phyloP scores from a whole-genome alignment of 2,888 invertebrate species.

The Melieria crassipennis region DNA sequence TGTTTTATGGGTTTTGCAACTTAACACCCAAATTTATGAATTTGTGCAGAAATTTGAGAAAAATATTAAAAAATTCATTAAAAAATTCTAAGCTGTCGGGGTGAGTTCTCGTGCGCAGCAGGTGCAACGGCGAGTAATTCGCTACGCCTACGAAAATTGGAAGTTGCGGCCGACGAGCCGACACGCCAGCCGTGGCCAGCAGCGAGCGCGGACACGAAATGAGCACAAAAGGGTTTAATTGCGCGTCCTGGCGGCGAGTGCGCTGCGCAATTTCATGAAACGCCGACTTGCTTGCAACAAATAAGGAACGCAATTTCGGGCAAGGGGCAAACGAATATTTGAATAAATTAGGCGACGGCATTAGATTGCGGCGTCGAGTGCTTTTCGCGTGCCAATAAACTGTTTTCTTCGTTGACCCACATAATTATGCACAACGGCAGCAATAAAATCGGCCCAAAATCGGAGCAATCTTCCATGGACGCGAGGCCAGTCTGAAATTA shows the following conservation, averaged over 20 bases:
- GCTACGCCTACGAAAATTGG: not conserved
- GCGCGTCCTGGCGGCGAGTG: not conserved
- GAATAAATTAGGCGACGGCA: slow-evolving; percentile 24
- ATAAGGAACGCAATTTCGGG: slow-evolving; percentile 11
- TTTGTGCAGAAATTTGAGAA: not conserved
- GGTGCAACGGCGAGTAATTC: slow-evolving; percentile 15
- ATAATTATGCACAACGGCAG: slow-evolving; percentile 52
- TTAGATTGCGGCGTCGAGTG: slow-evolving; percentile 1
- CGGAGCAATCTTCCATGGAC: not conserved
- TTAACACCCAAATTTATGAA: slow-evolving; percentile 25
- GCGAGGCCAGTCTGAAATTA: too few relatives aligned
- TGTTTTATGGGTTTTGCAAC: slow-evolving; percentile 22
- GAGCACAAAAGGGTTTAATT: slow-evolving; percentile 26
- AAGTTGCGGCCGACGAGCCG: too few relatives aligned
- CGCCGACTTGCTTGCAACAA: slow-evolving; percentile 9
- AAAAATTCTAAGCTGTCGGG: not conserved
- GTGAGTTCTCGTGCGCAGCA: slow-evolving; percentile 8
- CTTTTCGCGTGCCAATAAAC: slow-evolving; percentile 61
- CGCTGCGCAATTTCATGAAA: not conserved
- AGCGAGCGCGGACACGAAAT: not conserved
- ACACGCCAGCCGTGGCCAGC: too few relatives aligned
- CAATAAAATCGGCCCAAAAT: not conserved
- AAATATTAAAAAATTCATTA: slow-evolving; percentile 8
- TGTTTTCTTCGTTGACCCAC: slow-evolving; percentile 60
- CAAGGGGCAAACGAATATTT: slow-evolving; percentile 18